phyloP scores from a whole-genome alignment of 1,140 invertebrate genomes.

The Panulirus ornatus region DNA sequence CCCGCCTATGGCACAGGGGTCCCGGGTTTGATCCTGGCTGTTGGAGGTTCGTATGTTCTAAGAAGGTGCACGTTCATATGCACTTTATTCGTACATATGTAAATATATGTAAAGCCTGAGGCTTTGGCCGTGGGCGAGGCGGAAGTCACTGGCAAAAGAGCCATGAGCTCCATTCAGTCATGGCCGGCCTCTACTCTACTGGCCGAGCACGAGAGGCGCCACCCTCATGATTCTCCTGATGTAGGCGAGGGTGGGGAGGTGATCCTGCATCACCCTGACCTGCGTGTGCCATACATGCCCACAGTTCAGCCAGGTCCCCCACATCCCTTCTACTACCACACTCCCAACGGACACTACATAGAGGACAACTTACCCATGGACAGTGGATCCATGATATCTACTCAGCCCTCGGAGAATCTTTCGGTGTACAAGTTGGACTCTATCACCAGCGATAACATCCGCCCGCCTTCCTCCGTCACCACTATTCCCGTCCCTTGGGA shows the following conservation, averaged over 20 bases:
- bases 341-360: constrained; percentile 74
- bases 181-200: constrained; percentile 83
- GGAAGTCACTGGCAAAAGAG: constrained; percentile 76
- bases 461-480: constrained; percentile 60
- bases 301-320: constrained; percentile 55
- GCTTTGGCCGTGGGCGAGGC: constrained; percentile 57
- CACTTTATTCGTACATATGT: no score
- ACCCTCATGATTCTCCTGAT: constrained; percentile 38
- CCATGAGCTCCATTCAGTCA: constrained; percentile 81
- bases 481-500: constrained; percentile 68
- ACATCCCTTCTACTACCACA: constrained; percentile 75
- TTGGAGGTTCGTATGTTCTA: no score
- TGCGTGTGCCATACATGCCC: constrained; percentile 73
- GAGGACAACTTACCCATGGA: constrained; percentile 74
- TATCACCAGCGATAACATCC: constrained; percentile 56
- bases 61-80: no score
- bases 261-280: constrained; percentile 65
- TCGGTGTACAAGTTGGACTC: constrained; percentile 72
- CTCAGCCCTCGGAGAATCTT: constrained; percentile 74
- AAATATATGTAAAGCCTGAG: no score
- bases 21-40: no score
- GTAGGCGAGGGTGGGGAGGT: constrained; percentile 52
- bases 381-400: constrained; percentile 74
- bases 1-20: no score
- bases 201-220: constrained; percentile 81